These are phyloP conservation scores for Climacteris rufus DNA, from an alignment of 2,113 vertebrate genomes.

Conservation along the genomic window DNA sequence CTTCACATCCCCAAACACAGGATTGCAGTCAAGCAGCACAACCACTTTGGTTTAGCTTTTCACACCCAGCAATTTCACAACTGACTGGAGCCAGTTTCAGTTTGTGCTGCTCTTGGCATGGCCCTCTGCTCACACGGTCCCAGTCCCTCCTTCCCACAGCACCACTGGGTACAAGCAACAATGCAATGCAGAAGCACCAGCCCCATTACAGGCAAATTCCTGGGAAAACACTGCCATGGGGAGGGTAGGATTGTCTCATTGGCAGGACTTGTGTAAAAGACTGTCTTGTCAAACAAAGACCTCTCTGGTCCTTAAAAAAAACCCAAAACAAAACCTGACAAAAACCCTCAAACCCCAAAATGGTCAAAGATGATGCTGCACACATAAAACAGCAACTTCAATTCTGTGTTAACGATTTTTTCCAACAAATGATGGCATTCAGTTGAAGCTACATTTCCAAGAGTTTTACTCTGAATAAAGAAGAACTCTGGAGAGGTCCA, in stretches of 20 bases:
- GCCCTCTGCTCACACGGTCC: neutral
- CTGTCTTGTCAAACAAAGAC: neutral
- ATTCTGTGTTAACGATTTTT: neutral
- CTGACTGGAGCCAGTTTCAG: neutral
- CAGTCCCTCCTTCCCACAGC: neutral
- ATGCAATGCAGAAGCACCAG: neutral
- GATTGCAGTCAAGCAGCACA: neutral
- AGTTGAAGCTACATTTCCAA: neutral
- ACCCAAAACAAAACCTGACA: neutral
- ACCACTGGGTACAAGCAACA: neutral
- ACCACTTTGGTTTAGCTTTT: neutral
- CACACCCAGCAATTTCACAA: neutral
- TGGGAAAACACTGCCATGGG: neutral
- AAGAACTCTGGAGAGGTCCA: neutral
- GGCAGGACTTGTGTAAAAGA: neutral
- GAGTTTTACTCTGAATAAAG: neutral
- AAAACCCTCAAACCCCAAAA: accelerated
- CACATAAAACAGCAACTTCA: neutral
- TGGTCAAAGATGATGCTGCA: neutral
- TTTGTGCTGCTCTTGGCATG: neutral
- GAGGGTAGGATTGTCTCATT: neutral
- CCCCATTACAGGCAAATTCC: neutral
- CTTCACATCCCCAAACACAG: neutral
- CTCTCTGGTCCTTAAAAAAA: neutral
- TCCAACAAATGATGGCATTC: neutral